A percentile compares a stretch with the other conserved stretches of the same genome.
These are phyloP conservation scores for Dynastes grantii DNA, from an alignment of 2,888 invertebrate species.

Conservation along the genomic window DNA sequence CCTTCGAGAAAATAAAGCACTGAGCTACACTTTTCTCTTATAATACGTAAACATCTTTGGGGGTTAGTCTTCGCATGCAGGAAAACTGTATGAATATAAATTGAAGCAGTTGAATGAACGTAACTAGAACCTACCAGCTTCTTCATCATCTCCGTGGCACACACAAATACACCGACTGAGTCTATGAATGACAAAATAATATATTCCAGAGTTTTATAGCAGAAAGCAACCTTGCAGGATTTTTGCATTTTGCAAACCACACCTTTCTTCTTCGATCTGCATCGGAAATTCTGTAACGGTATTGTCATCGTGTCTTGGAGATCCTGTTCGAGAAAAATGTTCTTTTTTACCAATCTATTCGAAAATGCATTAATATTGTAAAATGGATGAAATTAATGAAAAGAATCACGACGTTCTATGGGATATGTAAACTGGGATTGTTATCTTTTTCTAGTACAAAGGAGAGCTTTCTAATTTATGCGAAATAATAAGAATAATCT, in stretches of 20 bases:
- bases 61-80: too few relatives aligned
- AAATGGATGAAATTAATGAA: not conserved
- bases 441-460: not conserved
- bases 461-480: slow-evolving; percentile 32
- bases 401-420: not conserved
- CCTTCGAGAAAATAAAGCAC: not conserved
- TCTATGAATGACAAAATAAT: slow-evolving; percentile 47
- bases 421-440: not conserved
- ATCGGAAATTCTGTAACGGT: slow-evolving; percentile 40
- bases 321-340: slow-evolving; percentile 28
- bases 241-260: slow-evolving; percentile 57
- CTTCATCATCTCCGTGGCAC: slow-evolving; percentile 43
- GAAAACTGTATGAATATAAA: not conserved
- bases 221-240: slow-evolving; percentile 66
- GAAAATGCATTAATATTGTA: not conserved
- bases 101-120: not conserved
- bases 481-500: slow-evolving; percentile 3
- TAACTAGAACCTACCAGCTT: slow-evolving; percentile 46
- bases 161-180: slow-evolving; percentile 42
- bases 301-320: slow-evolving; percentile 4
- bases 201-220: slow-evolving; percentile 63
- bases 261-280: slow-evolving; percentile 47
- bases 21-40: not conserved
- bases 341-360: not conserved
- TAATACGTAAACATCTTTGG: too few relatives aligned